phyloP scores from a whole-genome alignment of 2,113 vertebrate genomes.

The Pedetes capensis region DNA sequence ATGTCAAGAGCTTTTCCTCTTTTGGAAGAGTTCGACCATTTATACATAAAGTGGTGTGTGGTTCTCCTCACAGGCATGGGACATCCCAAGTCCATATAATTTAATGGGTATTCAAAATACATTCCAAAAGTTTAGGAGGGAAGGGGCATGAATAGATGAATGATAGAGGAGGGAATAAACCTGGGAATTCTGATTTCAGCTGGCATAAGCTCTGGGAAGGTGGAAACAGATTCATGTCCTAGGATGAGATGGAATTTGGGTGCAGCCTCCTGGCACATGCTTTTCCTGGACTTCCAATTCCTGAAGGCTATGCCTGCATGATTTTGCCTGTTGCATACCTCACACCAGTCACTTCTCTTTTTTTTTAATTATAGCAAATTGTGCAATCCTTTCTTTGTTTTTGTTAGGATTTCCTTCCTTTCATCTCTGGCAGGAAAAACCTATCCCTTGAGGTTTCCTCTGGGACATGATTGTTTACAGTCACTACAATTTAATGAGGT shows the following conservation, averaged over 20 bases:
- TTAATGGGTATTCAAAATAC: not conserved
- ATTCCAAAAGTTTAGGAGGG: not conserved
- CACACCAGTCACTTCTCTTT: not conserved
- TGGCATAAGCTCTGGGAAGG: not conserved
- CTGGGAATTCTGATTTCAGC: not conserved
- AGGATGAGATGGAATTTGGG: constrained; percentile 26
- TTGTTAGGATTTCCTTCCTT: constrained; percentile 50
- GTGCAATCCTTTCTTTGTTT: constrained; percentile 25
- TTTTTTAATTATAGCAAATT: not conserved
- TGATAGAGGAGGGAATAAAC: not conserved
- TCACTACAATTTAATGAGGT: not conserved
- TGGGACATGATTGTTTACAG: constrained; percentile 24
- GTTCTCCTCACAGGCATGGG: not conserved
- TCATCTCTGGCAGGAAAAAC: constrained; percentile 36
- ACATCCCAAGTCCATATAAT: not conserved
- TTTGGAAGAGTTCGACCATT: not conserved
- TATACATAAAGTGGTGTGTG: not conserved
- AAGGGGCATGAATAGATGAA: not conserved
- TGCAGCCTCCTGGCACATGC: not conserved
- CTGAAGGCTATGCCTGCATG: constrained; percentile 40
- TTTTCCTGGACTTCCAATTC: not conserved
- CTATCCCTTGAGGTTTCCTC: constrained; percentile 55
- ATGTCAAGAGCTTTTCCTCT: not conserved
- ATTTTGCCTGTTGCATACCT: not conserved
- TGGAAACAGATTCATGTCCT: not conserved